Evolutionary conservation across 2,888 invertebrate genomes (phyloP), one percentile per base, ranked within the genome.

Genomic region (Drosophila rellima): DNA sequence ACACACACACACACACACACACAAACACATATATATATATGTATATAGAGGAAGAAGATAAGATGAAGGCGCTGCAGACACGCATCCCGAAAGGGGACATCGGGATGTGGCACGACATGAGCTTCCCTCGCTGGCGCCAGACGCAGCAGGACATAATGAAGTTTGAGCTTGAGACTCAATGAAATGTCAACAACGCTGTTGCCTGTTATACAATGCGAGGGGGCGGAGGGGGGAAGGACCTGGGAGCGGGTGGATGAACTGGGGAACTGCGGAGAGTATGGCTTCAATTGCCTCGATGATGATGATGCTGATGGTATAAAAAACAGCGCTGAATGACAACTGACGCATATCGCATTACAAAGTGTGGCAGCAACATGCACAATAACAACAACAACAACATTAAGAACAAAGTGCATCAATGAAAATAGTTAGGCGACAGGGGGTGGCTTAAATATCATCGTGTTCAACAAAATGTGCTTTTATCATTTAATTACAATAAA

Each of bases 61-160:
- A 52, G 48, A 51, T 55, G 56, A 54, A 35, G 65, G 55, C 42
- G 47, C 18, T 29, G 44, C 40, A 52, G 56, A 52, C 42, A 64
- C 51, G 65, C 57, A 56, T 56, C 48, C 48, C 10, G 39, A 18
- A 50, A 8, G 18, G 20, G 29, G n/a, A 31, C 52, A 56, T 31
- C 42, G 54, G 50, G 55, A 51, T 40, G 59, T 51, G 44, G 45
- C 86, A 86, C 78, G 59, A 86, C 81, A 83, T 81, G 81, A 80
- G 87, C 50, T 56, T 59, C 64, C 48, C 76, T 66, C 37, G 48
- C 68, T 86, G 83, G 80, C 87, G 85, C 80, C 81, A 76, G 75
- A 71, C 89, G 76, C 88, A 84, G 80, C 88, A 88, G 82, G 88
- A 88, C 85, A 85, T 87, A 87, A 89, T 87, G 86, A 86, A 86